Base-by-base conservation (phyloP, 2,113 vertebrate genomes). In the Siniperca chuatsi region DNA sequence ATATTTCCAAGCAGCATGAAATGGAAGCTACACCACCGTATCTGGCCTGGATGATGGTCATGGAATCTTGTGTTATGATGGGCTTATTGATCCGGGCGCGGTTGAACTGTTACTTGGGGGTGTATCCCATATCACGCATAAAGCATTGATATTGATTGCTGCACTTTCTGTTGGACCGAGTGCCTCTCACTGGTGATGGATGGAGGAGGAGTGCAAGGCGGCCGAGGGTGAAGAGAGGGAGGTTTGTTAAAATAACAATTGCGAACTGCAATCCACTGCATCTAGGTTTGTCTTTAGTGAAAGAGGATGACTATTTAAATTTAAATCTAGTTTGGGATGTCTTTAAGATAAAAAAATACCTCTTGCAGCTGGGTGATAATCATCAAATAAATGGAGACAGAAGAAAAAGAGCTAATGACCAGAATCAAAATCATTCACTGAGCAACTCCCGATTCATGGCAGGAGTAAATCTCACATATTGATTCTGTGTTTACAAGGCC, bases 61-160 rank as follows among this genome's bases (percentile, higher is more conserved):
- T 76, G 80, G 83, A 62, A 79, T 79, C 77, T 61, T 55, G 57
- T 85, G 85, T 80, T 75, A 75, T 89, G 90, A 92, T 87, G 90
- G 79, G 73, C 60, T 67, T 82, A 93, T 94, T 62, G 92, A 93
- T 92, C 79, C 16, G 11, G 72, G 75, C 82, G 75, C 37, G 61
- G 88, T 92, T 78, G 76, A 87, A 87, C 78, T 61, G 85, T 79
- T 91, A 80, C 88, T 83, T 83, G 82, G 79, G 89, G 89, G 90
- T 91, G 93, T 93, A 92, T 93, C 90, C 85, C 80, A n/a, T 94
- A 92, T 92, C 91, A 74, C 64, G 57, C 86, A 90, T 79, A 90
- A 89, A 93, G 85, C 89, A 78, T 65, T 33, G 67, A 29, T 88
- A 92, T 93, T 8, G 92, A 95, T 87, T 4, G 81, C 78, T 79